These are phyloP conservation scores for Hydriomena furcata DNA, from an alignment of 2,888 invertebrate species.

Conservation along the genomic window DNA sequence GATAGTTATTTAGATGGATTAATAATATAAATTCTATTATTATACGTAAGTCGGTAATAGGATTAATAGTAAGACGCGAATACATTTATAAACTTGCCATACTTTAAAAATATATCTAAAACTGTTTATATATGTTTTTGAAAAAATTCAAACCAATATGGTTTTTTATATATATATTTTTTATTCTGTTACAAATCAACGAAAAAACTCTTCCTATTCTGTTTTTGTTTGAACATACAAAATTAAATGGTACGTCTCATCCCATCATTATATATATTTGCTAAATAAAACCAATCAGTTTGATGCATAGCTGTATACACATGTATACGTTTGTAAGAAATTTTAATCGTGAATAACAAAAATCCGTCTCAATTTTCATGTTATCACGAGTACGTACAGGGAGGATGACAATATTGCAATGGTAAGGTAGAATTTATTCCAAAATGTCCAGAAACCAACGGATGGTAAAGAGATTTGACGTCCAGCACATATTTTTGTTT, in stretches of 20 bases:
- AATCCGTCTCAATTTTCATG: slow-evolving; percentile 61
- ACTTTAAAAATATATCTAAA: too few relatives aligned
- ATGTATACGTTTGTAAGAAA: slow-evolving; percentile 31
- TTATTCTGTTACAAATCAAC: too few relatives aligned
- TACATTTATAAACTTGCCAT: slow-evolving; percentile 7
- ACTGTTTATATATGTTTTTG: too few relatives aligned
- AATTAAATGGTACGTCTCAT: too few relatives aligned
- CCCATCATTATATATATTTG: too few relatives aligned
- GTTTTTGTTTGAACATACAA: too few relatives aligned
- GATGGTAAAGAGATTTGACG: slow-evolving; percentile 29
- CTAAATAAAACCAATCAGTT: too few relatives aligned
- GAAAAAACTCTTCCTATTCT: too few relatives aligned
- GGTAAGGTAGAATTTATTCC: slow-evolving; percentile 32
- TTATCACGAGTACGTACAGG: slow-evolving; percentile 63
- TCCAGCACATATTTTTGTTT: slow-evolving; percentile 29
- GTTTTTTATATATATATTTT: too few relatives aligned
- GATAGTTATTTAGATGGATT: slow-evolving; percentile 40
- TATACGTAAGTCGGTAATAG: slow-evolving; percentile 16
- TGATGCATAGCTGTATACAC: too few relatives aligned
- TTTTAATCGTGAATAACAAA: slow-evolving; percentile 22
- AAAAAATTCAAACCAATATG: too few relatives aligned
- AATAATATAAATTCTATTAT: slow-evolving; percentile 25
- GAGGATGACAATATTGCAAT: slow-evolving; percentile 74
- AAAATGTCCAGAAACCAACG: slow-evolving; percentile 31
- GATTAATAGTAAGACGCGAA: slow-evolving; percentile 9